Evolutionary conservation across 2,888 invertebrate species (phyloP), one percentile per base, ranked within the genome.

Genomic region (Alitta virens): DNA sequence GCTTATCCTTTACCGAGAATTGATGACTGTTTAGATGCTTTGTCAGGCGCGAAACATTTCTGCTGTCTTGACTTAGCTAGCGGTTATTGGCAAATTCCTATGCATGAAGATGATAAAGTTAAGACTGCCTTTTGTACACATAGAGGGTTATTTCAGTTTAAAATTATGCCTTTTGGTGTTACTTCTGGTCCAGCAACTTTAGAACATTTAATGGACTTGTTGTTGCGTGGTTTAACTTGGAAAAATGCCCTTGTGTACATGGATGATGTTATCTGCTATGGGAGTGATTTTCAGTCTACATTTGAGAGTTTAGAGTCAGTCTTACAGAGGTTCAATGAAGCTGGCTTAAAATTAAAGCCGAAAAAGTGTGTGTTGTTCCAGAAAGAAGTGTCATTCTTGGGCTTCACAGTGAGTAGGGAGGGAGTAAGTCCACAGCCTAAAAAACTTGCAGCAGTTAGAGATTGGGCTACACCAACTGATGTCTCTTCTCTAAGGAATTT

Each of bases 101-200:
- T 52, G 52, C 3, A 52, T 52, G 52, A 52, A 16, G 23, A 25
- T 3, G 52, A 52, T 25, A 52, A 52, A 21, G 12, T 21, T 9
- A 52, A 52, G 23, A 52, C 52, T 23, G 26, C 52, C 7, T 52
- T 52, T 16, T 9, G n/a, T 16, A 52, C 52, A 21, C n/a, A n/a
- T 16, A 5, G 26, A 18, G 24, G 52, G 16, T 52, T 52, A 16
- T 52, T 23, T 21, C 52, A 52, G 18, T 52, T 52, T 23, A 52
- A 52, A 23, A 24, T 52, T 7, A 52, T 52, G 26, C 52, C 52
- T 16, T 52, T 52, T 52, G 52, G 52, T 52, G 23, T 52, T 16
- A 52, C 5, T 3, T 7, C 23, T 9, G 52, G 24, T 16, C 49
- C 18, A 21, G 52, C 52, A 3, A 24, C 23, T 23, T 16, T 25